Evolutionary conservation across 2,113 vertebrate species (phyloP), one percentile per base, ranked within the genome.

Genomic region (Triplophysa rosa): DNA sequence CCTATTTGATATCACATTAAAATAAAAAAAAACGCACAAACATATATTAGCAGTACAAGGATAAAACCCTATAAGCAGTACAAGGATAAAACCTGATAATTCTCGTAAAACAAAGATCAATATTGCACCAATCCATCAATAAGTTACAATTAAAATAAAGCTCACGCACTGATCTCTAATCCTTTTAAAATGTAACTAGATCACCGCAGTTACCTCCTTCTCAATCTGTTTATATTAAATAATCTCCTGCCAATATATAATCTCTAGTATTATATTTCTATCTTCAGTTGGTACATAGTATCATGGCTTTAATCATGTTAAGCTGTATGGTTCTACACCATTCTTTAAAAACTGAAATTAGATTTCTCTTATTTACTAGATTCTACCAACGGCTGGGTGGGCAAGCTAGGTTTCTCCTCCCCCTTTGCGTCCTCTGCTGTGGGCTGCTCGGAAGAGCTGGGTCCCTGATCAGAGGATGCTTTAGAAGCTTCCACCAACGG

Each of bases 401-500:
- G 63, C 0, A 83, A 74, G 1, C 81, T 82, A 0, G 82, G 56
- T 73, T 89, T 90, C 14, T 86, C 79, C 13, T 88, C 82, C 6
- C 86, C 85, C 0, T 86, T 89, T 1, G 77, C 71, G 42, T 52
- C 77, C 26, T 90, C 88, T 24, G 83, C 33, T 0, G 64, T 37
- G 0, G 77, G 0, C 0, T 81, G 23, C 0, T 79, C 69, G 9
- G 79, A 71, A 8, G 77, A 79, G 24, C 67, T 62, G 4, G 80
- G 40, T 1, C 64, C 80, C 74, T 84, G 73, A 10, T 68, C 47
- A 1, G 49, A 42, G 1, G 58, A 72, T 0, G 81, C 61, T 16
- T 77, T 77, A 1, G 74, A 49, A 23, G 85, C 58, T 3, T 93
- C 91, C 77, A 93, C 84, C 79, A 91, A 64, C 0, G 93, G 86